These are phyloP conservation scores for Drosophila subsilvestris DNA, from an alignment of 2,888 invertebrate genomes.

Conservation along the genomic window DNA sequence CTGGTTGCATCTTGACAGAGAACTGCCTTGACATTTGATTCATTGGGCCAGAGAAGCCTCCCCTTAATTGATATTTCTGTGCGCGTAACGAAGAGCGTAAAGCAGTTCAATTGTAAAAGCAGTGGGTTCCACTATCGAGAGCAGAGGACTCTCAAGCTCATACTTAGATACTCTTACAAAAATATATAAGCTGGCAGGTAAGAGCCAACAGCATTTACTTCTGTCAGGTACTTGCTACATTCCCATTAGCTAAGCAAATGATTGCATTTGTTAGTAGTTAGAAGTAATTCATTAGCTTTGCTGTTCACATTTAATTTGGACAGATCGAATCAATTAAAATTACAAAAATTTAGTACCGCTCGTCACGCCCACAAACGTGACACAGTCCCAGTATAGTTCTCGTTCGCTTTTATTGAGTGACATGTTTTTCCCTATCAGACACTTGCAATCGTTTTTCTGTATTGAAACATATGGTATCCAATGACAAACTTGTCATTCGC, in stretches of 20 bases:
- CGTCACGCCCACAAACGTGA: slow-evolving; percentile 35
- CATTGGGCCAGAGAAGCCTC: slow-evolving; percentile 1
- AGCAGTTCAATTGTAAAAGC: slow-evolving; percentile 11
- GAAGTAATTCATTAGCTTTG: slow-evolving; percentile 24
- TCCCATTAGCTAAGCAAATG: neutral
- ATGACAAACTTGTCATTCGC: slow-evolving; percentile 15
- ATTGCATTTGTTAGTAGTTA: slow-evolving; percentile 9
- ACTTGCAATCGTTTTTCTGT: slow-evolving; percentile 2
- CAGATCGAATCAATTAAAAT: slow-evolving; percentile 42
- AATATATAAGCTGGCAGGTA: slow-evolving; percentile 6
- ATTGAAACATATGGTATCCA: slow-evolving; percentile 16
- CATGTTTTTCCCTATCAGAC: neutral
- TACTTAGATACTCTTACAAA: neutral
- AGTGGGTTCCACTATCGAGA: neutral
- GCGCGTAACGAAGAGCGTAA: slow-evolving; percentile 13
- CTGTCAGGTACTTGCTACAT: neutral
- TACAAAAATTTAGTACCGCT: slow-evolving; percentile 21
- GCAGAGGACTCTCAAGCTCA: too few relatives aligned
- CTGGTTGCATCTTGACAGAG: slow-evolving; percentile 23
- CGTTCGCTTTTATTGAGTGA: neutral
- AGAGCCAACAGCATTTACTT: neutral
- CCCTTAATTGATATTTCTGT: slow-evolving; percentile 24
- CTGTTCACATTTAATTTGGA: slow-evolving; percentile 24
- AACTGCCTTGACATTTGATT: slow-evolving; percentile 27
- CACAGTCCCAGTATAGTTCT: slow-evolving; percentile 2